Conservation (phyloP, 2,888 invertebrate species). For the Artemia sp. region DNA sequence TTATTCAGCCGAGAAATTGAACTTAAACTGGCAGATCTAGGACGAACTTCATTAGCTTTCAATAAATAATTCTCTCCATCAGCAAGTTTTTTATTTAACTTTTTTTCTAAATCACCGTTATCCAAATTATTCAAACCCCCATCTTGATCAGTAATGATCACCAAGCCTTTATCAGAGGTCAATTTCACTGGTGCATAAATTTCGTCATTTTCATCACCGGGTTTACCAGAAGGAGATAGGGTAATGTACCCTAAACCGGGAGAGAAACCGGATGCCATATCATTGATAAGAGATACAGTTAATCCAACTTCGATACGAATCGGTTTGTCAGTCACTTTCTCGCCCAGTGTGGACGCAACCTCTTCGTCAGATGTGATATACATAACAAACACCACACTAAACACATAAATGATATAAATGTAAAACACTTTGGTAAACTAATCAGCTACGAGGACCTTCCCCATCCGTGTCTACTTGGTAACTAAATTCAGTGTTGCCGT, state of each 20-base stretch:
- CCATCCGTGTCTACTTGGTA: too few species aligned
- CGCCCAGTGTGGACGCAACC: slow-evolving; percentile 15
- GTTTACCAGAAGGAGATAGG: neutral
- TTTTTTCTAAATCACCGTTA: slow-evolving; percentile 8
- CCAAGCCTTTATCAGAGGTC: slow-evolving; percentile 12
- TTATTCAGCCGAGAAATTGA: neutral
- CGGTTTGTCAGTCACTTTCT: slow-evolving; percentile 5
- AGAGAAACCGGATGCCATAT: slow-evolving; percentile 12
- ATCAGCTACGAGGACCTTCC: too few species aligned
- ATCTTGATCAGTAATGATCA: slow-evolving; percentile 7
- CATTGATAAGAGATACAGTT: slow-evolving; percentile 1
- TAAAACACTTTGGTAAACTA: too few species aligned
- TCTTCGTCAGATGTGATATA: slow-evolving; percentile 12
- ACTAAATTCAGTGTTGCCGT: too few species aligned
- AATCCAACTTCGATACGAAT: neutral
- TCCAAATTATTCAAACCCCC: slow-evolving; percentile 2
- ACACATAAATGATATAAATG: too few species aligned
- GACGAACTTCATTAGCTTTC: neutral
- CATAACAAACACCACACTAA: neutral
- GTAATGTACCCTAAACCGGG: slow-evolving; percentile 12
- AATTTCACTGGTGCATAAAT: slow-evolving; percentile 9
- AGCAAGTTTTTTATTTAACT: neutral
- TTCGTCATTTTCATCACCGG: slow-evolving; percentile 8
- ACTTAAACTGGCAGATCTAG: slow-evolving; percentile 5
- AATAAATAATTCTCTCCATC: neutral